Conservation (phyloP, 2,888 invertebrate genomes). For the Oscheius sp. region DNA sequence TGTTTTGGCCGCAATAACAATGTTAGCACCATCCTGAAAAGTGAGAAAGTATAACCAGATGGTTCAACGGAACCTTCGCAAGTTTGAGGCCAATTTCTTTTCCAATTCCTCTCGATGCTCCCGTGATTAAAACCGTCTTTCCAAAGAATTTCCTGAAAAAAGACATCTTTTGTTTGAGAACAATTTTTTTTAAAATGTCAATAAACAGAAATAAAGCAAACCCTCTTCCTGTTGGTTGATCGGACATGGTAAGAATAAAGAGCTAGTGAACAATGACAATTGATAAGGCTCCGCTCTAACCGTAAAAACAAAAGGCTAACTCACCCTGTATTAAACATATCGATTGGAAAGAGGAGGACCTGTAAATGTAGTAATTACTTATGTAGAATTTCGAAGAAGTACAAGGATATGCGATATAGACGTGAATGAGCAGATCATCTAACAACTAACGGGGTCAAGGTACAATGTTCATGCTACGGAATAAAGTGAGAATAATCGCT, state of each 20-base stretch:
- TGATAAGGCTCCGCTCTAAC: constrained; percentile 10
- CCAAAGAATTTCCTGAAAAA: constrained; percentile 45
- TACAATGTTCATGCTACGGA: too few relatives aligned
- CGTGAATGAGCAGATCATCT: too few relatives aligned
- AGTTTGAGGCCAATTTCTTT: constrained; percentile 53
- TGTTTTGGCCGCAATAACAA: constrained; percentile 90
- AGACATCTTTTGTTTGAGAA: background rate
- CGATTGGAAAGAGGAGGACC: too few relatives aligned
- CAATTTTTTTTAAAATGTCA: background rate
- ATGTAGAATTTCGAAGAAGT: too few relatives aligned
- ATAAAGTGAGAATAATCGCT: too few relatives aligned
- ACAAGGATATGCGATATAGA: too few relatives aligned
- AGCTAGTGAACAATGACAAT: background rate
- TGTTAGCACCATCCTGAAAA: constrained; percentile 84
- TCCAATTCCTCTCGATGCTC: constrained; percentile 51
- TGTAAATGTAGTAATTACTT: too few relatives aligned
- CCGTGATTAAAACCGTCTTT: constrained; percentile 47
- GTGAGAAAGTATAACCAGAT: too few relatives aligned
- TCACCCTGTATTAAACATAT: constrained; percentile 32
- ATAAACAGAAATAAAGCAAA: constrained; percentile 9
- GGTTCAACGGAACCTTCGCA: constrained; percentile 38
- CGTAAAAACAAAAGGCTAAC: background rate
- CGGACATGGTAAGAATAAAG: constrained; percentile 5
- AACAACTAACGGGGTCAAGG: too few relatives aligned
- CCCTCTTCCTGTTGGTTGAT: constrained; percentile 5